Evolutionary conservation across 2,888 invertebrate species (phyloP).

Genomic region (Apantesis nais): DNA sequence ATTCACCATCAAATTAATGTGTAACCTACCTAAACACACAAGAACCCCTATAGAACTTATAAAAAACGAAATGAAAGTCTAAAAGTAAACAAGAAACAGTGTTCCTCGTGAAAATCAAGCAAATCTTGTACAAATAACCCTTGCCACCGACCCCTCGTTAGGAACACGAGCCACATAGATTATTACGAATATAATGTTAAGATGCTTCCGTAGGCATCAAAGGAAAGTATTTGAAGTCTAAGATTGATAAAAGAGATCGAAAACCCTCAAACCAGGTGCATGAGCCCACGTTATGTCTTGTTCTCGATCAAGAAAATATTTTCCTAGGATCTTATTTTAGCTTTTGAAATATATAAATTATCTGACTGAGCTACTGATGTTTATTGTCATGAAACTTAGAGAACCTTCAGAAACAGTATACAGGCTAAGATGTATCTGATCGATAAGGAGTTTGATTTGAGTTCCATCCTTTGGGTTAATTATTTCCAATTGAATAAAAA

Average conservation of each 20-base stretch:
- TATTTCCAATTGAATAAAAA: too few relatives aligned
- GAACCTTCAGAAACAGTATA: background rate
- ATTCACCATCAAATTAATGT: constrained; percentile 38
- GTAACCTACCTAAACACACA: constrained; percentile 36
- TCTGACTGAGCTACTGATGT: background rate
- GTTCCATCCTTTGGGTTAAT: too few relatives aligned
- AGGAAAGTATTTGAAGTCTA: background rate
- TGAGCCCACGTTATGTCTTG: too few relatives aligned
- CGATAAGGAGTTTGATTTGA: too few relatives aligned
- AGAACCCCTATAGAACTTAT: constrained; percentile 37
- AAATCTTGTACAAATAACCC: constrained; percentile 68
- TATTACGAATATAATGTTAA: constrained; percentile 20
- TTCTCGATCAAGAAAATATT: too few relatives aligned
- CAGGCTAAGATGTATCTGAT: too few relatives aligned
- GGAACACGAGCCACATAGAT: constrained; percentile 37
- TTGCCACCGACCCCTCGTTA: constrained; percentile 62
- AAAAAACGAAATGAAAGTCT: constrained; percentile 45
- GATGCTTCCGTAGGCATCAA: constrained; percentile 15
- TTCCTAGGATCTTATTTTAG: too few relatives aligned
- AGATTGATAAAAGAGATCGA: background rate
- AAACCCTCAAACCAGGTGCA: background rate
- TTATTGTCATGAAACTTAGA: background rate
- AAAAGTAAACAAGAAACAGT: constrained; percentile 53
- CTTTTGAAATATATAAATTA: too few relatives aligned
- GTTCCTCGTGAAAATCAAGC: constrained; percentile 60